phyloP scores from a whole-genome alignment of 2,888 invertebrate species.

The Junonia oenone region DNA sequence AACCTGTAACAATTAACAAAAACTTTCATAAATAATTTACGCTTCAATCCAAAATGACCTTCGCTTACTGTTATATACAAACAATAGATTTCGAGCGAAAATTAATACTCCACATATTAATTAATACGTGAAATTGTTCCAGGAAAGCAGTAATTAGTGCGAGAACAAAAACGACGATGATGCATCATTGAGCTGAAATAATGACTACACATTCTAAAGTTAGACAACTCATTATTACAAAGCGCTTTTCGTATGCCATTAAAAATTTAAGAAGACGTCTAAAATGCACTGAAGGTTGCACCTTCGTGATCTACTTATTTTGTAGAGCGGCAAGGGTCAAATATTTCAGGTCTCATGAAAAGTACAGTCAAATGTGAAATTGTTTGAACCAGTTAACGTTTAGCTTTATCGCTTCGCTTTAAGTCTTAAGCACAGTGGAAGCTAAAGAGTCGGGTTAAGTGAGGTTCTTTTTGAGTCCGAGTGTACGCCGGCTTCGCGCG shows the following conservation, averaged over 20 bases:
- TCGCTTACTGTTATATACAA: too few relatives aligned
- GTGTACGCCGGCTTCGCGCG: constrained; percentile 41
- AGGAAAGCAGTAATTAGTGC: not conserved
- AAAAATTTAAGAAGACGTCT: not conserved
- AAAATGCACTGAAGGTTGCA: not conserved
- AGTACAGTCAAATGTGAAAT: not conserved
- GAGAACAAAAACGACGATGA: not conserved
- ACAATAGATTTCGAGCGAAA: too few relatives aligned
- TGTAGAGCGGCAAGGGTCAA: not conserved
- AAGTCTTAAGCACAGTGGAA: not conserved
- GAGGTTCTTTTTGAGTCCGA: constrained; percentile 9
- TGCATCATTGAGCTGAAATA: not conserved
- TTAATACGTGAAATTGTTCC: not conserved
- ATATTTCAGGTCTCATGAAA: not conserved
- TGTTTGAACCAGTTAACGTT: not conserved
- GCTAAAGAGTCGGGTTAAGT: not conserved
- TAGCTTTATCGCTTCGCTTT: too few relatives aligned
- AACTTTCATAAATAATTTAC: not conserved
- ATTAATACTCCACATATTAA: too few relatives aligned
- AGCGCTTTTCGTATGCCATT: not conserved
- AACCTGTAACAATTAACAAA: not conserved
- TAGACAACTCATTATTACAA: not conserved
- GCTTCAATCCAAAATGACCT: too few relatives aligned
- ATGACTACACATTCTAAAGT: not conserved
- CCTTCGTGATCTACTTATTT: not conserved